Base-by-base conservation (phyloP, 2,888 invertebrate species). In the Eledona agricola region DNA sequence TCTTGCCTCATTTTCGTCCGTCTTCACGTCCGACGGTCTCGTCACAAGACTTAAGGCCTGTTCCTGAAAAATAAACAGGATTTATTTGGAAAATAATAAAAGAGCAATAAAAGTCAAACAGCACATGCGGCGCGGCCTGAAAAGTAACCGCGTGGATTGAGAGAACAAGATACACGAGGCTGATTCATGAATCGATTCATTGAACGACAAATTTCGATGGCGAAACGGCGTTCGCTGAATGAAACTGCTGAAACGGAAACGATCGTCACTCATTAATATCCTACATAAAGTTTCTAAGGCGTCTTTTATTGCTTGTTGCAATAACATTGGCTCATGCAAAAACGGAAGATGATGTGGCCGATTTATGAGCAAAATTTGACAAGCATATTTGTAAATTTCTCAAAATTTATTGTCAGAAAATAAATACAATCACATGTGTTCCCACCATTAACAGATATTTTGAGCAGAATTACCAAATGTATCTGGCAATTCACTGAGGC, bases 11-110 rank as follows among this genome's bases (percentile, higher is more conserved):
- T 19, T 10, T 16, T 28, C 32, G 7, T 17, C 26, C 28, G 15
- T n/a, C 26, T 12, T 7, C 2, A 4, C 15, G 9, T 46, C 40
- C 9, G 31, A 51, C 47, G 20, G 47, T 54, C 63, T 67, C 15
- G 64, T 67, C 40, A 70, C 71, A 51, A 72, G 55, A 17, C 72
- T 64, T 25, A 71, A 50, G 9, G 71, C 70, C 43, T 72, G 65
- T 47, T 72, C 68, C 72, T 74, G 67, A 34, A 71, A 72, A 51
- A 60, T 57, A 58, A 59, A 54, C 56, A 57, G 50, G n/a, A 31
- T 47, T n/a, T 51, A 50, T 50, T 50, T 50, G 32, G 32, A 32
- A 50, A 50, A 50, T 17, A 31, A 19, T 49, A 49, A 49, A 49
- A 25, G 32, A 6, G 35, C 35, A 7, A 13, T 46, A 15, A 46